Percentiles rank a stretch among this genome's conserved stretches.
phyloP scores from a whole-genome alignment of 2,797 vertebrate species.

The Hydrolagus colliei region DNA sequence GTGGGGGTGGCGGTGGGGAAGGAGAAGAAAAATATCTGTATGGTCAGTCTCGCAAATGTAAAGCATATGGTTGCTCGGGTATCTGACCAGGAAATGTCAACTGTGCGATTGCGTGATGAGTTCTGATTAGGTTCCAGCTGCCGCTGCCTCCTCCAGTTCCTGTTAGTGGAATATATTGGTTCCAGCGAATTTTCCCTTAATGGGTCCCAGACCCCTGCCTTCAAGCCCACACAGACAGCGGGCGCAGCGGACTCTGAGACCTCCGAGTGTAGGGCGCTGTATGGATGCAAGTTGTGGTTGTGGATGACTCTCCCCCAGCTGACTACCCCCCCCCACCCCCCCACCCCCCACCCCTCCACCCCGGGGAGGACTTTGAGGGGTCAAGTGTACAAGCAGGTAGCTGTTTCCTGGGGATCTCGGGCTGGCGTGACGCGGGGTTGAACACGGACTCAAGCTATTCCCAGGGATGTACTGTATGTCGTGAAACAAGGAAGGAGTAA shows the following conservation, averaged over 20 bases:
- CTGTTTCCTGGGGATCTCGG: too few species aligned
- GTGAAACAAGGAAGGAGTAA: too few species aligned
- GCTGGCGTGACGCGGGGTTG: too few species aligned
- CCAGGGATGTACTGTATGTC: too few species aligned
- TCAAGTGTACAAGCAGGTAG: neutral
- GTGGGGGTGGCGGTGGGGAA: too few species aligned
- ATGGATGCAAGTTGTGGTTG: too few species aligned
- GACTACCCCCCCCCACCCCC: too few species aligned
- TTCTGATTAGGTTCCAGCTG: conserved; percentile 64
- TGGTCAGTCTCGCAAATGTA: neutral
- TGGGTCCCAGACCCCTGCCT: conserved; percentile 52
- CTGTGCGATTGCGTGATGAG: conserved; percentile 63
- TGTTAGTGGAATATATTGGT: conserved; percentile 63
- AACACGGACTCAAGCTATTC: too few species aligned
- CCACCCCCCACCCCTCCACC: too few species aligned
- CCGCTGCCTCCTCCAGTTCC: conserved; percentile 61
- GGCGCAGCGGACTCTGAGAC: conserved; percentile 21
- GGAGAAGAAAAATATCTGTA: neutral
- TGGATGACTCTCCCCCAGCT: too few species aligned
- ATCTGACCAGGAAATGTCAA: conserved; percentile 45
- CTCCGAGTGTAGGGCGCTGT: too few species aligned
- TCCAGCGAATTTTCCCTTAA: conserved; percentile 58
- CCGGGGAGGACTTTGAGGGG: neutral
- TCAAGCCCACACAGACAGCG: conserved; percentile 53
- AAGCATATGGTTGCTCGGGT: neutral